Evolutionary conservation across 2,113 vertebrate genomes (phyloP).

Genomic region (Stigmatopora nigra): DNA sequence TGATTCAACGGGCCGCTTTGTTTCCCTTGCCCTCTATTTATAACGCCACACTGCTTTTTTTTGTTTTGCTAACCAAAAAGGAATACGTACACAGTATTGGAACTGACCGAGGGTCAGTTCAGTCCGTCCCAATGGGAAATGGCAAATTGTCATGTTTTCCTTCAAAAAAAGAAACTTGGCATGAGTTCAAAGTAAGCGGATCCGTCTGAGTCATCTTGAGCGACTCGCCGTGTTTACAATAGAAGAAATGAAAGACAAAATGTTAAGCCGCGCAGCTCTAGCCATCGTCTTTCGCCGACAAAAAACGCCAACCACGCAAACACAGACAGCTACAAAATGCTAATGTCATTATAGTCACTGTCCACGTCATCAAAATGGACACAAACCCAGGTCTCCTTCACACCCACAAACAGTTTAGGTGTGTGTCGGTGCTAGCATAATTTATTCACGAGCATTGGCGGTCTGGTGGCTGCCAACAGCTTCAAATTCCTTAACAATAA

Average conservation of each 20-base stretch:
- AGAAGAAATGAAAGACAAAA: constrained; percentile 26
- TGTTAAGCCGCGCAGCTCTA: constrained; percentile 17
- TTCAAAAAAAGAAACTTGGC: constrained; percentile 12
- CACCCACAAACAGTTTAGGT: constrained; percentile 1
- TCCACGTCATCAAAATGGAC: background rate
- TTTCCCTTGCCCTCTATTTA: too few relatives aligned
- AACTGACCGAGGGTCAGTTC: too few relatives aligned
- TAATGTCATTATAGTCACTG: background rate
- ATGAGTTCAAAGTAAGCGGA: constrained; percentile 29
- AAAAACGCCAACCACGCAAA: constrained; percentile 4
- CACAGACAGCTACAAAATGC: background rate
- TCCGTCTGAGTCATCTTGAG: constrained; percentile 12
- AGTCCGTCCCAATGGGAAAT: too few relatives aligned
- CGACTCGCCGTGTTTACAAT: constrained; percentile 16
- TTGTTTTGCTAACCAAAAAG: too few relatives aligned
- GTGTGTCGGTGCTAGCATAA: constrained; percentile 8
- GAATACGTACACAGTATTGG: too few relatives aligned
- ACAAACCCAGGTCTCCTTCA: background rate
- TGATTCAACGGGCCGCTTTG: too few relatives aligned
- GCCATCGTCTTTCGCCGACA: constrained; percentile 14
- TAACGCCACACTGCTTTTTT: too few relatives aligned
- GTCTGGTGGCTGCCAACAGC: background rate
- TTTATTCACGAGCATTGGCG: constrained; percentile 22
- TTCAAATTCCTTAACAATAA: background rate
- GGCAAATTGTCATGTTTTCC: background rate